phyloP scores from a whole-genome alignment of 1,140 invertebrate genomes.

The Augochlora pura region DNA sequence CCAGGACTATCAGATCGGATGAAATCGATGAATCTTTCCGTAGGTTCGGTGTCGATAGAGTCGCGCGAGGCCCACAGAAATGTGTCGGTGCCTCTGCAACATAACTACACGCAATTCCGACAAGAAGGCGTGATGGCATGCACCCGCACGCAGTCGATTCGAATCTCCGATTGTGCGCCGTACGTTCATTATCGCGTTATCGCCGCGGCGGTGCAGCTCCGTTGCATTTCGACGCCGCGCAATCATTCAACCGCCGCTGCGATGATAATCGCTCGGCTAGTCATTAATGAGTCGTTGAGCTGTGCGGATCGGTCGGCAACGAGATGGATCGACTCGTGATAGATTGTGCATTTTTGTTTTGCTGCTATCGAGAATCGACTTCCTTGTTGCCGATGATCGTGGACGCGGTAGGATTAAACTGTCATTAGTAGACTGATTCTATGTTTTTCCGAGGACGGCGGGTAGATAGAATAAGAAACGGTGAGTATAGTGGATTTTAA shows the following conservation, averaged over 20 bases:
- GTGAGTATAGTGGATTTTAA: too few relatives aligned
- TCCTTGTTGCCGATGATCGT: too few relatives aligned
- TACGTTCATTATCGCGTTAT: conserved; percentile 63
- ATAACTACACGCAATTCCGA: conserved; percentile 66
- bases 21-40: conserved; percentile 45
- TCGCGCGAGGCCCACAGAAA: conserved; percentile 20
- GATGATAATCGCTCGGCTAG: conserved; percentile 16
- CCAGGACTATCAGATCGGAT: conserved; percentile 25
- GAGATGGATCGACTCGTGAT: not conserved
- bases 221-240: conserved; percentile 8
- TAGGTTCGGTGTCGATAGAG: conserved; percentile 40
- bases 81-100: not conserved
- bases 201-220: conserved; percentile 14
- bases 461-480: too few relatives aligned
- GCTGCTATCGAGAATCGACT: not conserved
- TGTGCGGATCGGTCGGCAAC: not conserved
- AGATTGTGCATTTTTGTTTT: not conserved
- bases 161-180: conserved; percentile 47
- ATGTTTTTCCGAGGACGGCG: too few relatives aligned
- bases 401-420: too few relatives aligned
- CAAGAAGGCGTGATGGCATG: conserved; percentile 65
- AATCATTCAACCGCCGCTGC: conserved; percentile 12
- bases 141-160: conserved; percentile 56
- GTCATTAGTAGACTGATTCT: too few relatives aligned
- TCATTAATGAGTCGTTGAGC: conserved; percentile 7